Evolutionary conservation across 1,140 invertebrate genomes (phyloP).

Genomic region (Tetramorium simillimum): DNA sequence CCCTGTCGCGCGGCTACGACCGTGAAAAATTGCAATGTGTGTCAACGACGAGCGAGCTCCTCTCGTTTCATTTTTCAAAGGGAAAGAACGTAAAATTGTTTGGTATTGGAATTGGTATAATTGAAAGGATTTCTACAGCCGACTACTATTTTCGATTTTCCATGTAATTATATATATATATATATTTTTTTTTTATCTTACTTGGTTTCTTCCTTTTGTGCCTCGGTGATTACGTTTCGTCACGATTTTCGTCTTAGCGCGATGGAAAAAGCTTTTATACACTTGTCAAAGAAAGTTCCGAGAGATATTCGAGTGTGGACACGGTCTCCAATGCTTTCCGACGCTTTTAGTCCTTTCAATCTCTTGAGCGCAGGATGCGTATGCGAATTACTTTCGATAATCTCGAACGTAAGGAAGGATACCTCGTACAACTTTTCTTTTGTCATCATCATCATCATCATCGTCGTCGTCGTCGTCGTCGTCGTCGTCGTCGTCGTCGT

Average conservation of each 20-base stretch:
- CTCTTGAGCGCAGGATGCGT: background rate
- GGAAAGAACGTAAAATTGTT: background rate
- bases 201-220: background rate
- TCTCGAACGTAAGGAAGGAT: slow-evolving; percentile 34
- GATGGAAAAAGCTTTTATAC: slow-evolving; percentile 20
- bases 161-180: background rate
- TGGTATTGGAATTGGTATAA: background rate
- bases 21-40: slow-evolving; percentile 46
- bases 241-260: background rate
- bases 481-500: background rate
- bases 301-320: slow-evolving; percentile 11
- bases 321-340: background rate
- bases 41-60: slow-evolving; percentile 35
- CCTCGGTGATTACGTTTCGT: background rate
- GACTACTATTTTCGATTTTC: background rate
- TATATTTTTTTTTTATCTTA: background rate
- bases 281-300: slow-evolving; percentile 27
- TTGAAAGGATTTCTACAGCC: background rate
- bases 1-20: slow-evolving; percentile 6
- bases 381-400: slow-evolving; percentile 54
- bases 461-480: background rate
- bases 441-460: background rate
- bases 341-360: slow-evolving; percentile 25
- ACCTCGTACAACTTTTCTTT: slow-evolving; percentile 29
- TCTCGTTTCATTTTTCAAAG: slow-evolving; percentile 31